These are phyloP conservation scores for Mionectes olivaceus DNA, from an alignment of 2,797 vertebrate species.

Conservation along the genomic window DNA sequence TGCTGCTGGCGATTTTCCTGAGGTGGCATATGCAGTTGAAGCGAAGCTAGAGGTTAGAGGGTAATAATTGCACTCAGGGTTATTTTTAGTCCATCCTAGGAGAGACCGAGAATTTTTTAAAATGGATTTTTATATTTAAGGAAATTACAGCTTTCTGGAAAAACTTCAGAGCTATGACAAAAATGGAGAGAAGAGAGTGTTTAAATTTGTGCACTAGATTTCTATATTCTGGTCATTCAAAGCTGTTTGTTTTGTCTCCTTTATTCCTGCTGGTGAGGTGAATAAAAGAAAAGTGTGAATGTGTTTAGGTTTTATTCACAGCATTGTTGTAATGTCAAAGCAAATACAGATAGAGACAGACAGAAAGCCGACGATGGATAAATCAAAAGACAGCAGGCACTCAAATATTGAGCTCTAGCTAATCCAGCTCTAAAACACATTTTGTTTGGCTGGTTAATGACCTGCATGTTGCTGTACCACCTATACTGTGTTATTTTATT, in stretches of 20 bases:
- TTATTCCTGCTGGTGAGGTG: neutral
- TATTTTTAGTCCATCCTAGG: constrained; percentile 56
- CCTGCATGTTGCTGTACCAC: neutral
- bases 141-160: constrained; percentile 54
- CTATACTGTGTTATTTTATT: constrained; percentile 54
- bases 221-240: constrained; percentile 7
- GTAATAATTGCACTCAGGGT: constrained; percentile 33
- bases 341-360: constrained; percentile 3
- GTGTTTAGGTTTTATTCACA: constrained; percentile 43
- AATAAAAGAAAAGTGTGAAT: constrained; percentile 35
- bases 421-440: neutral
- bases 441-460: constrained; percentile 26
- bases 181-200: neutral
- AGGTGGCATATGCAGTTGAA: neutral
- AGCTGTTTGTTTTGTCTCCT: neutral
- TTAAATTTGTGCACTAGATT: constrained; percentile 7
- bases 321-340: constrained; percentile 1
- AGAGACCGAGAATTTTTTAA: neutral
- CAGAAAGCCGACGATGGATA: neutral
- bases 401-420: neutral
- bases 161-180: constrained; percentile 10
- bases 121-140: constrained; percentile 47
- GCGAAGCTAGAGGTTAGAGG: constrained; percentile 44
- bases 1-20: constrained; percentile 55
- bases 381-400: constrained; percentile 7